Evolutionary conservation across 2,888 invertebrate species (phyloP), one percentile per base, ranked within the genome.

Genomic region (Acanthoscelides obtectus): DNA sequence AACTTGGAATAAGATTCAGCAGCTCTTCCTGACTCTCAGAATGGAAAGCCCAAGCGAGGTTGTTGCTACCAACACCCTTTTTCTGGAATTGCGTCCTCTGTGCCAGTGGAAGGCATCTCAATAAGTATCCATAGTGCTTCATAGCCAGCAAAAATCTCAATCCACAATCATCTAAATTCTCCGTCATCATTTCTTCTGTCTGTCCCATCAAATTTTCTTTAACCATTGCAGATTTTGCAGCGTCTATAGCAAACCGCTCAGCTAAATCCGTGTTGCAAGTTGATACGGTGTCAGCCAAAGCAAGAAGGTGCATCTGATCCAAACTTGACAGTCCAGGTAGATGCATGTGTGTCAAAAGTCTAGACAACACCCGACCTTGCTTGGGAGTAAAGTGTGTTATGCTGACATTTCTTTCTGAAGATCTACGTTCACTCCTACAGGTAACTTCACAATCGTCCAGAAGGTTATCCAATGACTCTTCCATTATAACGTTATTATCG

Each of bases 241-340:
- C 89, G 80, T 91, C 91, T 22, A 90, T 90, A 0, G 91, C 91
- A 79, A 95, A 92, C 72, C 94, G 88, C 82, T 96, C 95, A 0
- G 95, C 94, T 80, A 95, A 92, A 82, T 95, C 94, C 0, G 93
- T 94, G 80, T 96, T 95, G 80, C 96, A 96, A 0, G 96, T 96
- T 0, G 97, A 94, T 0, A 99, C 97, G 0, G 99, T 99, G 82
- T 99, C 99, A 17, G 99, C 99, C 73, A 99, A 86, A 0, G 99
- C 99, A n/a, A 99, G 86, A 74, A 99, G 88, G 86, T 99, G 99
- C 99, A 99, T 99, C 86, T 99, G 99, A 86, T 99, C 99, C 70
- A 99, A 89, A 77, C 97, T 97, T 2, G 96, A 97, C 64, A 81
- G 98, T 87, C 75, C 74, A 0, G 98, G 98, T 45, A 97, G 86